Evolutionary conservation across 2,797 vertebrate species (phyloP), one percentile per base, ranked within the genome.

Genomic region (Eulemur albifrons): DNA sequence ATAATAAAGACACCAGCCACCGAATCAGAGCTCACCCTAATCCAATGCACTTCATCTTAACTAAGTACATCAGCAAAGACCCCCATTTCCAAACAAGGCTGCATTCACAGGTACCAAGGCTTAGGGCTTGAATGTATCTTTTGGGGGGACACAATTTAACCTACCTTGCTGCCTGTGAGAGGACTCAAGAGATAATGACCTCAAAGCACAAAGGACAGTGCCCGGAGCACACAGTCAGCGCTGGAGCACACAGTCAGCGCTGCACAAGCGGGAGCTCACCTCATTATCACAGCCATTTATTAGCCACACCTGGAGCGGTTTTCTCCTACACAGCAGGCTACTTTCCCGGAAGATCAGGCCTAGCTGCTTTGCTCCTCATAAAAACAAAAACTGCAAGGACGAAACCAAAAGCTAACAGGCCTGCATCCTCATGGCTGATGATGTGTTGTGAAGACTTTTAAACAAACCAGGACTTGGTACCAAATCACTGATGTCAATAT

Each of bases 331-430:
- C 17, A 50, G 40, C 52, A 70, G n/a, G 65, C 72, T 69, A 85
- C 32, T 38, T 18, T 48, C 90, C 52, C 52, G n/a, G 8, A 43
- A 69, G 35, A 77, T 25, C 69, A 81, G 86, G 43, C 80, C 54
- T 2, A 5, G 32, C 77, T 30, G 35, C 92, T 63, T 38, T 38
- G 54, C 25, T 40, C 80, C 63, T 88, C 85, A 35, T 45, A 79
- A 96, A 93, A 94, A 81, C 70, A 61, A 86, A 97, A 95, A 86
- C 90, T 73, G 0, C 85, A 76, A 81, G 67, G 38, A 32, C 86
- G 70, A 94, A 95, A 59, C 59, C 77, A 83, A 94, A 82, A 72
- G 43, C 57, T 45, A 84, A 83, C 59, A 75, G 83, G 70, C 50
- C n/a, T 0, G 54, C 20, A 88, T 81, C 93, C 76, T 72, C 45